Conservation (phyloP, 2,888 invertebrate genomes). For the Caenorhabditis wallacei region DNA sequence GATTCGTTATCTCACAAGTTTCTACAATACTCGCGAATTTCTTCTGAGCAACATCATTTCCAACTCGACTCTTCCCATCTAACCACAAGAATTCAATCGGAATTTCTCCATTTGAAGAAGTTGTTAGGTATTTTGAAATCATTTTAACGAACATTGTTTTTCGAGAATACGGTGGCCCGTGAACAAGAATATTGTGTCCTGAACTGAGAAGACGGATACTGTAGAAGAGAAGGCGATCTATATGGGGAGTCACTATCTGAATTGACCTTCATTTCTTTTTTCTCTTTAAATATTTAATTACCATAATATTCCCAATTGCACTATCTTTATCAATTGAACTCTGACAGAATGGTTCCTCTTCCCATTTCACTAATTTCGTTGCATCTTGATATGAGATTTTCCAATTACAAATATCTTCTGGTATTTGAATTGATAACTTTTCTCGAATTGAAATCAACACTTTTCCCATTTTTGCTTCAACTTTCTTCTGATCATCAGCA, state of each 20-base stretch:
- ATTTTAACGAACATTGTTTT: constrained; percentile 77
- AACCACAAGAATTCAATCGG: constrained; percentile 66
- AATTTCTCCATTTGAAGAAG: constrained; percentile 14
- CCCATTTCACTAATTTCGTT: constrained; percentile 64
- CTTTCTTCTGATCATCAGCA: constrained; percentile 30
- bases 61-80: constrained; percentile 70
- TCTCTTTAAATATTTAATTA: constrained; percentile 5
- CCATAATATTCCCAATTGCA: constrained; percentile 70
- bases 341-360: constrained; percentile 70
- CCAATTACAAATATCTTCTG: constrained; percentile 60
- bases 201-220: constrained; percentile 65
- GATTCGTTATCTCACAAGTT: constrained; percentile 49
- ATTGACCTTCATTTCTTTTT: neutral
- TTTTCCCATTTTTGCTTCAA: constrained; percentile 30
- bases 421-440: constrained; percentile 52
- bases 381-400: constrained; percentile 62
- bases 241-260: constrained; percentile 70
- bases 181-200: constrained; percentile 72
- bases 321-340: constrained; percentile 72
- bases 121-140: constrained; percentile 45
- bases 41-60: constrained; percentile 73
- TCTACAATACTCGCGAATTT: constrained; percentile 67
- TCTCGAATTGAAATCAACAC: constrained; percentile 18
- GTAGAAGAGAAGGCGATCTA: constrained; percentile 76
- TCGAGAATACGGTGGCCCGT: constrained; percentile 73